Base-by-base conservation (phyloP, 2,797 vertebrate genomes). In the Sebastes variabilis region DNA sequence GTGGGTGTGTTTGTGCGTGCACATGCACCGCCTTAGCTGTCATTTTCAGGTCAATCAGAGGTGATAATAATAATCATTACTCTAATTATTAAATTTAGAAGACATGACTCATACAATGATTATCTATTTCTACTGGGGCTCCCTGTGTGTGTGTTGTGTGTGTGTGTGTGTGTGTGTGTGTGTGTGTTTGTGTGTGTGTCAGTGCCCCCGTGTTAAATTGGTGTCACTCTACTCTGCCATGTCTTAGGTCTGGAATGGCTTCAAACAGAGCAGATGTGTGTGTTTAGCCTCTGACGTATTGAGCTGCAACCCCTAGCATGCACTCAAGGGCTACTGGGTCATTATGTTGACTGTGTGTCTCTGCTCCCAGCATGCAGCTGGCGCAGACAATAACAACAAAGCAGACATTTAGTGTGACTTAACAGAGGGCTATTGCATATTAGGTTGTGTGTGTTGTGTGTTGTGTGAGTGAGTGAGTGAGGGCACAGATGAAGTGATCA, bases 401-500 rank as follows among this genome's bases (percentile, higher is more conserved):
- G 85, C 87, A 85, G 89, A 88, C 87, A 84, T 91, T 92, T 90
- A 87, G 87, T 85, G 88, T 78, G 74, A 92, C 82, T 88, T 87
- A 81, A 82, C 86, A 82, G 75, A 88, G 81, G 72, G 72, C 77
- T 24, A 46, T 77, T 29, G 74, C 76, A 77, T 75, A 86, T 81
- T 71, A 87, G 71, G 76, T 72, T 68, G 74, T 46, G 69, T 79
- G n/a, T 72, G 68, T 49, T 49, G 77, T 32, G 55, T 60, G 49
- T 84, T 77, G 87, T 52, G 87, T 55, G 38, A 42, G 38, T 42
- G 38, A 42, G 78, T 77, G 79, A 77, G 80, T 2, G 75, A 87
- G 93, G 84, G 85, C 87, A 89, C 90, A 94, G 92, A 94, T 94
- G 92, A 94, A 95, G 87, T 80, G 90, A 94, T 95, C 93, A 93